Evolutionary conservation across 2,113 vertebrate genomes (phyloP).

Genomic region (Callorhinus ursinus): DNA sequence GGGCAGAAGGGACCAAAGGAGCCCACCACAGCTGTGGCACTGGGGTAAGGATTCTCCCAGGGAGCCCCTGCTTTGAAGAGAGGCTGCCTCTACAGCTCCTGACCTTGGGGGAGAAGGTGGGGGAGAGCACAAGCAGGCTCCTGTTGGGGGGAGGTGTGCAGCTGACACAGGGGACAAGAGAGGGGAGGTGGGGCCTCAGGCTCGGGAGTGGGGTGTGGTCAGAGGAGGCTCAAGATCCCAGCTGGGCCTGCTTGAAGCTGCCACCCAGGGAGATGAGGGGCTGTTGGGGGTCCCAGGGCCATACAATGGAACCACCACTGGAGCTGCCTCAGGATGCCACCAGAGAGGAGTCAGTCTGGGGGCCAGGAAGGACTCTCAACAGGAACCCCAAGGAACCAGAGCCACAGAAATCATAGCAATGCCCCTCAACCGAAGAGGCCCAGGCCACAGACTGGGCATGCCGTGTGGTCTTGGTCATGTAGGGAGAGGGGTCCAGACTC

Average conservation of each 20-base stretch:
- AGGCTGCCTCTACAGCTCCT: neutral
- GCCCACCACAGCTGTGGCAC: neutral
- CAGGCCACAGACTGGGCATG: neutral
- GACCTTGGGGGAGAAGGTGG: neutral
- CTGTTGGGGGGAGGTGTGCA: accelerated
- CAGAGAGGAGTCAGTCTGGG: neutral
- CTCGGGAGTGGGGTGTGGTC: neutral
- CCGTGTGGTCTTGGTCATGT: neutral
- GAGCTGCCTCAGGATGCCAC: neutral
- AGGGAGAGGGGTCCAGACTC: neutral
- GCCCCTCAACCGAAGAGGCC: neutral
- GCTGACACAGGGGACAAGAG: neutral
- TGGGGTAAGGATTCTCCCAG: too few relatives aligned
- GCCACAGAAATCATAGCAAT: neutral
- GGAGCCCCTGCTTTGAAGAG: neutral
- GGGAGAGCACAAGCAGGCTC: neutral
- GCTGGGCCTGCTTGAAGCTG: neutral
- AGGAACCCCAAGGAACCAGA: neutral
- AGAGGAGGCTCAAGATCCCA: neutral
- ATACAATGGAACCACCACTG: neutral
- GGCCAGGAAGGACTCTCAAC: neutral
- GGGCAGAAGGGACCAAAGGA: neutral
- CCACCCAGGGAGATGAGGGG: neutral
- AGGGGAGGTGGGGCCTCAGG: neutral
- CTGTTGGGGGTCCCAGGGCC: neutral